These are phyloP conservation scores for Alsophila aescularia DNA, from an alignment of 2,888 invertebrate species.

Conservation along the genomic window DNA sequence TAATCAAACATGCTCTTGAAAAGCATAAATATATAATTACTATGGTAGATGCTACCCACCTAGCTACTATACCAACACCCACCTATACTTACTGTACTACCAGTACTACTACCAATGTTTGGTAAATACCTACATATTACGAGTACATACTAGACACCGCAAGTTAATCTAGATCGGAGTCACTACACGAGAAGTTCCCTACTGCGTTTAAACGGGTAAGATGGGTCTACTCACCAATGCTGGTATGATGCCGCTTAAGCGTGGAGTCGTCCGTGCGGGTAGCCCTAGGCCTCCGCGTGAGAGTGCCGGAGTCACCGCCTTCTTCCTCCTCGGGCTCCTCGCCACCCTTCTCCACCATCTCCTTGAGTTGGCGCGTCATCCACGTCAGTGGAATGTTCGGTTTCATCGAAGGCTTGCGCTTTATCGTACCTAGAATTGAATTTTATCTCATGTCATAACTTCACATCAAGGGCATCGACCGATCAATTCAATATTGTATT, in stretches of 20 bases:
- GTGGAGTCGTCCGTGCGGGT: constrained; percentile 66
- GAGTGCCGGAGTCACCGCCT: constrained; percentile 80
- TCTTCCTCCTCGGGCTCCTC: constrained; percentile 59
- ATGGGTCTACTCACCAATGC: constrained; percentile 48
- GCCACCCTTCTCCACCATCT: constrained; percentile 89
- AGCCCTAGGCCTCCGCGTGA: constrained; percentile 81
- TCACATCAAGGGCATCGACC: neutral
- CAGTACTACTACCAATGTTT: too few relatives aligned
- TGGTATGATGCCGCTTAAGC: constrained; percentile 66
- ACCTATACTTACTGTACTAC: too few relatives aligned
- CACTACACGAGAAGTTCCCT: neutral
- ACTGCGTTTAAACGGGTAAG: neutral
- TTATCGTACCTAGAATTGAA: constrained; percentile 88
- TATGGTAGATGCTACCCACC: too few relatives aligned
- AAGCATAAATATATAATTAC: too few relatives aligned
- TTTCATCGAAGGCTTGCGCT: constrained; percentile 96
- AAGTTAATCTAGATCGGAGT: too few relatives aligned
- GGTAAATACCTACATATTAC: too few relatives aligned
- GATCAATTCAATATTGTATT: too few relatives aligned
- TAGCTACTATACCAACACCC: too few relatives aligned
- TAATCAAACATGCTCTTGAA: too few relatives aligned
- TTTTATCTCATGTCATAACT: neutral
- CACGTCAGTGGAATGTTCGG: constrained; percentile 95
- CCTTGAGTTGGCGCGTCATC: constrained; percentile 95
- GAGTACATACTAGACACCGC: too few relatives aligned